Evolutionary conservation across 2,113 vertebrate species (phyloP).

Genomic region (Lophius piscatorius): DNA sequence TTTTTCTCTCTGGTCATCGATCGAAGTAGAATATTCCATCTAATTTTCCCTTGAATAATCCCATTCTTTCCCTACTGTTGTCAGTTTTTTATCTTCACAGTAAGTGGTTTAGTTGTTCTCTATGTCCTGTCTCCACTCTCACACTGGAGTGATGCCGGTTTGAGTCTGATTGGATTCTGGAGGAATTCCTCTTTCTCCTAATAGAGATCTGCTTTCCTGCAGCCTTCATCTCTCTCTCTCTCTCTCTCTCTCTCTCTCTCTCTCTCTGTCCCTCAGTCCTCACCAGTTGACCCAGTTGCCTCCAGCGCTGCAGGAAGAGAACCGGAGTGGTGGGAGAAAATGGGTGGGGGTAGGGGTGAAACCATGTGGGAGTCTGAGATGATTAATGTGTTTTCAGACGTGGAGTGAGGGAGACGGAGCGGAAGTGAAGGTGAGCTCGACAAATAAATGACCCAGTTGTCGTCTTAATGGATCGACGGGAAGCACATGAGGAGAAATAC

Average conservation of each 20-base stretch:
- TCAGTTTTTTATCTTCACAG: no score
- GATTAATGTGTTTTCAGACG: conserved; percentile 66
- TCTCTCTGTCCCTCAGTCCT: conserved; percentile 35
- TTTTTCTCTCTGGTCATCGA: no score
- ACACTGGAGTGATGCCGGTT: not conserved
- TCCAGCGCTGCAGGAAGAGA: conserved; percentile 42
- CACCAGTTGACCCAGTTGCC: conserved; percentile 64
- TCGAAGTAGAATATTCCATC: no score
- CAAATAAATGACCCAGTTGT: conserved; percentile 15
- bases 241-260: no score
- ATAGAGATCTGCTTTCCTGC: no score
- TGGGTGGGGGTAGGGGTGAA: conserved; percentile 47
- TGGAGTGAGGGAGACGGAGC: conserved; percentile 25
- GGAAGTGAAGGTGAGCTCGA: conserved; percentile 7
- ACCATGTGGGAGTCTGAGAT: conserved; percentile 57
- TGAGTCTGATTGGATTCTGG: not conserved
- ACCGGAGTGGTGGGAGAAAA: conserved; percentile 47
- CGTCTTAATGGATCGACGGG: conserved; percentile 4
- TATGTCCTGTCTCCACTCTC: no score
- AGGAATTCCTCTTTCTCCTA: not conserved
- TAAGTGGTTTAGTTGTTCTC: no score
- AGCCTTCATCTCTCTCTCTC: no score
- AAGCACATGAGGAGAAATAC: conserved; percentile 1
- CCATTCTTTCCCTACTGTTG: no score
- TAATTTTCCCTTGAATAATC: no score